Evolutionary conservation across 2,888 invertebrate species (phyloP).

Genomic region (Buathra laborator): DNA sequence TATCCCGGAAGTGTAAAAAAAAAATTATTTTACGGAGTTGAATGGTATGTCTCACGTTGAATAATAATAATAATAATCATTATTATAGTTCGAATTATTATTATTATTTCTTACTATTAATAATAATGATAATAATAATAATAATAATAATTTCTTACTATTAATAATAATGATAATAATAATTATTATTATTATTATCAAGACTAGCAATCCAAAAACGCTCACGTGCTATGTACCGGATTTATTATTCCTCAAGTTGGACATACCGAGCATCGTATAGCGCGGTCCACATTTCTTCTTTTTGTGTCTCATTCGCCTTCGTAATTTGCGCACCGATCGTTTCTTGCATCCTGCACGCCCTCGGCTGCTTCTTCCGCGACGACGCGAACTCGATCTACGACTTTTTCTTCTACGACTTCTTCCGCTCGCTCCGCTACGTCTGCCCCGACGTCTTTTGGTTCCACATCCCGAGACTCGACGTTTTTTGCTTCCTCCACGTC

Average conservation of each 20-base stretch:
- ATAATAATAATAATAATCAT: background rate
- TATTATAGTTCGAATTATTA: background rate
- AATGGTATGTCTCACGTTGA: background rate
- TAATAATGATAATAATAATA: background rate
- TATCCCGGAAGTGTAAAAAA: background rate
- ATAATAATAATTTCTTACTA: background rate
- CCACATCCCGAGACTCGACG: constrained; percentile 4
- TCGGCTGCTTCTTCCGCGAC: constrained; percentile 42
- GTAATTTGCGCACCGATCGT: constrained; percentile 32
- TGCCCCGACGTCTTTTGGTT: constrained; percentile 24
- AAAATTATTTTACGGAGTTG: background rate
- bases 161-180: background rate
- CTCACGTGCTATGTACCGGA: constrained; percentile 59
- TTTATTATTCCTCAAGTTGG: constrained; percentile 29
- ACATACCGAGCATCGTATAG: constrained; percentile 13
- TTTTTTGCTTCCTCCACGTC: constrained; percentile 29
- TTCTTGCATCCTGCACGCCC: constrained; percentile 1
- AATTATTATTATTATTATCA: background rate
- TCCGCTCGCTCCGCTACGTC: constrained; percentile 22
- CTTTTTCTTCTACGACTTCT: constrained; percentile 41
- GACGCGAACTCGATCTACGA: constrained; percentile 36
- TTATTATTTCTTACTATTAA: background rate
- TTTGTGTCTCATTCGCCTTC: constrained; percentile 27
- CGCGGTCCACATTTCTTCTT: constrained; percentile 24
- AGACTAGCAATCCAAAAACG: background rate